Evolutionary conservation across 2,888 invertebrate genomes (phyloP), one percentile per base, ranked within the genome.

Genomic region (Pheosia tremula): DNA sequence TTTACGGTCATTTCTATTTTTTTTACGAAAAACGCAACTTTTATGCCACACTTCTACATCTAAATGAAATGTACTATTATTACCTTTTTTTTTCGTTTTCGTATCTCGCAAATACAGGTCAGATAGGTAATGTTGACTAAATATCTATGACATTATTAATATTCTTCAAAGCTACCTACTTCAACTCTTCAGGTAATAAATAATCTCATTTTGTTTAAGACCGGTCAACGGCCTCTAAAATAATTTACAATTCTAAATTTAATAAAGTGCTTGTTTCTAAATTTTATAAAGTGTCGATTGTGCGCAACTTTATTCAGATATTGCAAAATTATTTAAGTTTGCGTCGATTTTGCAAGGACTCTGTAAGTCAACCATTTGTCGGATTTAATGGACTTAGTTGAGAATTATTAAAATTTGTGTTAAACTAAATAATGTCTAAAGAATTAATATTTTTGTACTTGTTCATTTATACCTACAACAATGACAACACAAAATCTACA

Each of bases 321-420:
- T 65, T 64, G 59, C 45, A 55, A 64, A 67, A 72, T 64, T 59
- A 69, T 67, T 62, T 58, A 62, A 72, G 60, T 66, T 65, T 61
- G 4, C 24, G 24, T 47, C 45, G 49, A 63, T 64, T 63, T 66
- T 54, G 36, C 50, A 56, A 47, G 57, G 67, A 64, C 50, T 66
- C 13, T 57, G 37, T 64, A 62, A 65, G 61, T 69, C 53, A 63
- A 13, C 13, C 11, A 62, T 56, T 63, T 58, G 24, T 60, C 5
- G 47, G 36, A 58, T 62, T 63, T 55, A 60, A 60, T 38, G 37
- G 36, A 57, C 50, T 62, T 56, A 56, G 38, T 53, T 58, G 38
- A 57, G 56, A 54, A 56, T 58, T 57, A 52, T 43, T 38, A 11
- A 59, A 52, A 37, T 41, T 56, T 56, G 13, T 36, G 13, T 47